phyloP scores from a whole-genome alignment of 2,888 invertebrate genomes.

The Acronicta aceris region DNA sequence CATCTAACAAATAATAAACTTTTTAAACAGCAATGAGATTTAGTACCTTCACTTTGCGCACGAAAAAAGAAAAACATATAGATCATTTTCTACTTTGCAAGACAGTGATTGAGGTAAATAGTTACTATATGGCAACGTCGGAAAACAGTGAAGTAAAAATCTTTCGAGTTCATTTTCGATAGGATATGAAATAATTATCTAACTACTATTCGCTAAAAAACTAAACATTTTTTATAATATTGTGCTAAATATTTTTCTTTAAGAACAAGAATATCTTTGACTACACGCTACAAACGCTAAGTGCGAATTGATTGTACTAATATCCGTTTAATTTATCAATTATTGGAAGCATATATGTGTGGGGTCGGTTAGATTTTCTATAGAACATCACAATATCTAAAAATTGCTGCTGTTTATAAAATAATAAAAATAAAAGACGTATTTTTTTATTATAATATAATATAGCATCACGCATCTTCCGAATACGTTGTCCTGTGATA shows the following conservation, averaged over 20 bases:
- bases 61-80: constrained; percentile 41
- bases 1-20: constrained; percentile 52
- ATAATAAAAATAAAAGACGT: constrained; percentile 4
- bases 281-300: constrained; percentile 69
- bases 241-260: constrained; percentile 71
- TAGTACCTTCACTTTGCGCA: constrained; percentile 44
- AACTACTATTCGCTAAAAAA: constrained; percentile 75
- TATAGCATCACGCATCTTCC: no score
- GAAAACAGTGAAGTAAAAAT: constrained; percentile 68
- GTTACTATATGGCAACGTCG: constrained; percentile 86
- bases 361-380: constrained; percentile 64
- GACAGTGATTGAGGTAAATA: constrained; percentile 81
- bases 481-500: no score
- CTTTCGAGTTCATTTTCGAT: constrained; percentile 46
- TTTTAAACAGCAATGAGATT: constrained; percentile 42
- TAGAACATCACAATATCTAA: neutral
- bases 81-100: constrained; percentile 58
- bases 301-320: constrained; percentile 83
- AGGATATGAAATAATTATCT: constrained; percentile 67
- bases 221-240: constrained; percentile 60
- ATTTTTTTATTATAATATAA: neutral
- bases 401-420: no score
- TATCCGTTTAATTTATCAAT: constrained; percentile 66
- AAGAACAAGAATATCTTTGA: constrained; percentile 67
- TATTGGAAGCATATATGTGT: constrained; percentile 70